A percentile compares a stretch with the other conserved stretches of the same genome.
Evolutionary conservation across 1,140 invertebrate genomes (phyloP).

Genomic region (Camponotus vicinus): DNA sequence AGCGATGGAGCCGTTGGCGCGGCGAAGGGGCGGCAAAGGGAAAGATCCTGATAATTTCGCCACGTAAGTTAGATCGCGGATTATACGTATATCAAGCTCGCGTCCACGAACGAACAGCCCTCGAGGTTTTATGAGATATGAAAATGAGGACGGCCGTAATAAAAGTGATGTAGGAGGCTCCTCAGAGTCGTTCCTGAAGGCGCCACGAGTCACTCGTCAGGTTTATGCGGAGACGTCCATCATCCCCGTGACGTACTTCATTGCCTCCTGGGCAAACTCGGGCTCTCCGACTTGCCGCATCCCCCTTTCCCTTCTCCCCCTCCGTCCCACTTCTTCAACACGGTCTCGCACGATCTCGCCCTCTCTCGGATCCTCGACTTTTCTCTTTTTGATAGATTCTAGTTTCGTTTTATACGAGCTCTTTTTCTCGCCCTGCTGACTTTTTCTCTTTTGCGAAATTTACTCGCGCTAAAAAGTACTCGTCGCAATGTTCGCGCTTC

Average conservation of each 20-base stretch:
- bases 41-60: conserved; percentile 72
- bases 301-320: conserved; percentile 56
- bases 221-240: conserved; percentile 87
- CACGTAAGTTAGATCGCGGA: conserved; percentile 75
- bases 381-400: conserved; percentile 52
- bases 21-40: not conserved
- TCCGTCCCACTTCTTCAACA: not conserved
- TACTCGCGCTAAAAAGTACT: conserved; percentile 16
- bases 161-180: conserved; percentile 92
- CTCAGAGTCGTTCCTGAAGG: conserved; percentile 91
- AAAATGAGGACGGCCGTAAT: conserved; percentile 93
- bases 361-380: conserved; percentile 17
- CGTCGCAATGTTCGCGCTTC: conserved; percentile 38
- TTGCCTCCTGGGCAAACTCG: conserved; percentile 82
- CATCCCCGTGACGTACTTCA: conserved; percentile 86
- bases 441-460: conserved; percentile 34
- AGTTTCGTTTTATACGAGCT: conserved; percentile 56
- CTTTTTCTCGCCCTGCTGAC: conserved; percentile 32
- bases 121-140: conserved; percentile 90
- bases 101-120: conserved; percentile 73
- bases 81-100: conserved; percentile 77
- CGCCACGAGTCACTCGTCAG: conserved; percentile 89
- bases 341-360: conserved; percentile 36
- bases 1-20: conserved; percentile 24
- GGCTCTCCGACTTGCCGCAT: conserved; percentile 75